Conservation (phyloP, 2,113 vertebrate species). For the Stomatorhinus ivindoensis region DNA sequence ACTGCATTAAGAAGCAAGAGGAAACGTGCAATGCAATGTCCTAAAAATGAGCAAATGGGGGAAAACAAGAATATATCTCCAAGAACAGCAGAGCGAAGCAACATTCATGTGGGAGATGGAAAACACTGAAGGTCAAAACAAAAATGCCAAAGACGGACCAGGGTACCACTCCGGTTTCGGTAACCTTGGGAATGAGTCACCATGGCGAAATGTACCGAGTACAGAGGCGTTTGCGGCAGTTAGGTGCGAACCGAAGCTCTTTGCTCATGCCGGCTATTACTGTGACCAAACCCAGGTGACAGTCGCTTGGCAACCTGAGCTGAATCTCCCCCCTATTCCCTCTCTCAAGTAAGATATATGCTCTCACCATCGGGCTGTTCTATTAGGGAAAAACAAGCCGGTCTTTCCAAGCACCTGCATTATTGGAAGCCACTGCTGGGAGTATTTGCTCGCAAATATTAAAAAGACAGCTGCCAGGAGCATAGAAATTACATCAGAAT, state of each 20-base stretch:
- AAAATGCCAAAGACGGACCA: not conserved
- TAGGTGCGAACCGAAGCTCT: not conserved
- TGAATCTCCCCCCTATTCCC: slow-evolving; percentile 62
- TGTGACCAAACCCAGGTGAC: slow-evolving; percentile 46
- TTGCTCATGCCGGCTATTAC: not conserved
- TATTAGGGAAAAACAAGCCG: slow-evolving; percentile 49
- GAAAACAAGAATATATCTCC: too few species aligned
- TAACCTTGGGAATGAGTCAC: not conserved
- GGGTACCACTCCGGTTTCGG: not conserved
- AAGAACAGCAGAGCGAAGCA: not conserved
- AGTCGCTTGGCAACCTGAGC: slow-evolving; percentile 67
- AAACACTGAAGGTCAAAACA: not conserved
- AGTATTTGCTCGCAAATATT: slow-evolving; percentile 63
- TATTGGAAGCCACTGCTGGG: slow-evolving; percentile 55
- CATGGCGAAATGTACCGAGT: not conserved
- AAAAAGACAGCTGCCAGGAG: slow-evolving; percentile 57
- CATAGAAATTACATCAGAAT: slow-evolving; percentile 70
- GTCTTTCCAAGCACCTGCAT: slow-evolving; percentile 55
- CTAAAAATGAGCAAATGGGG: not conserved
- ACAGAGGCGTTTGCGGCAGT: not conserved
- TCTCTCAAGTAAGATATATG: slow-evolving; percentile 55
- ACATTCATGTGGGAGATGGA: not conserved
- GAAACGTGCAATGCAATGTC: not conserved
- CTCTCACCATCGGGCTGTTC: slow-evolving; percentile 55
- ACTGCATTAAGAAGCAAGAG: not conserved